Evolutionary conservation across 2,797 vertebrate genomes (phyloP).

Genomic region (Muraenolepis orangiensis): DNA sequence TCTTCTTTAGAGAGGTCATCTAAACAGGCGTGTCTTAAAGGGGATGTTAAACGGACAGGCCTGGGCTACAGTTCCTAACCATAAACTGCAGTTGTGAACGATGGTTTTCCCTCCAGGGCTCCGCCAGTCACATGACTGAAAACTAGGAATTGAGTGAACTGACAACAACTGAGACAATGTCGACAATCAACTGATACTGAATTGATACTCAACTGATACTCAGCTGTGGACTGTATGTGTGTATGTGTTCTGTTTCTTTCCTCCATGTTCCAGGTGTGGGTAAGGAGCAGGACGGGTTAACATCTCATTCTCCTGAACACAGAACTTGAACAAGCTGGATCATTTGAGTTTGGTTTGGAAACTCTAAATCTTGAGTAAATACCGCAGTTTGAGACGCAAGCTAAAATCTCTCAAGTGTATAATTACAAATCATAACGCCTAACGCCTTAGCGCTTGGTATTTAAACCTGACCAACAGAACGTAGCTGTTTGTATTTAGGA

Average conservation of each 20-base stretch:
- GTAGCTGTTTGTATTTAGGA: neutral
- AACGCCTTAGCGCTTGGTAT: neutral
- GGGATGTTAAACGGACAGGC: too few species aligned
- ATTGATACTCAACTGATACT: too few species aligned
- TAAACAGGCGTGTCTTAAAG: too few species aligned
- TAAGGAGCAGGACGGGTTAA: neutral
- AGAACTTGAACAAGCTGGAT: neutral
- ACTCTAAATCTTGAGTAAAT: neutral
- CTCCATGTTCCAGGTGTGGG: neutral
- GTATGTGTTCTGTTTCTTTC: neutral
- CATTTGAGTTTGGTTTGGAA: neutral
- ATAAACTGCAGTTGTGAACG: too few species aligned
- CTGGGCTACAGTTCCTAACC: too few species aligned
- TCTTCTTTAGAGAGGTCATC: too few species aligned
- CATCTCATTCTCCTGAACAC: neutral
- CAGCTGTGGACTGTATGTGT: neutral
- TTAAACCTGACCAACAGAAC: neutral
- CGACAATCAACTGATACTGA: too few species aligned
- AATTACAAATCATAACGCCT: too few species aligned
- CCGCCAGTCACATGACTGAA: too few species aligned
- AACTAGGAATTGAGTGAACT: too few species aligned
- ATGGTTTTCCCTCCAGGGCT: too few species aligned
- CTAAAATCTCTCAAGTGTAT: neutral
- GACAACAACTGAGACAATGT: too few species aligned
- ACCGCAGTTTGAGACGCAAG: neutral